Evolutionary conservation across 2,888 invertebrate species (phyloP).

Genomic region (Tiphia femorata): DNA sequence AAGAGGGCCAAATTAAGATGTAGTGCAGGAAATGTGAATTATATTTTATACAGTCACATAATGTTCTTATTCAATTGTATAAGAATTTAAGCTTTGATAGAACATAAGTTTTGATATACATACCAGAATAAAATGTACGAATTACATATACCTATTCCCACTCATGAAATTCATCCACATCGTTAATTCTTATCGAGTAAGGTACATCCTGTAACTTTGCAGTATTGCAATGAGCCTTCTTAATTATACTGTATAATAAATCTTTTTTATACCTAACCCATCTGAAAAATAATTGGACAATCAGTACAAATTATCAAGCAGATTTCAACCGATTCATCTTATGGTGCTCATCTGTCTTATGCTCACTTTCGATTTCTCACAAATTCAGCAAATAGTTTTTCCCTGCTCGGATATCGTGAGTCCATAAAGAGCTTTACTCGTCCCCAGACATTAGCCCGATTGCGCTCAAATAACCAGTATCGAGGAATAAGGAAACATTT

Average conservation of each 20-base stretch:
- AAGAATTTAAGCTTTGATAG: too few relatives aligned
- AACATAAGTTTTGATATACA: background rate
- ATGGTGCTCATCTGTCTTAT: too few relatives aligned
- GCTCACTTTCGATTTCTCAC: constrained; percentile 69
- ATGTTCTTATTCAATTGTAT: too few relatives aligned
- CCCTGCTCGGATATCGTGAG: constrained; percentile 73
- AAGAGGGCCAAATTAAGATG: too few relatives aligned
- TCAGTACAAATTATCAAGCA: too few relatives aligned
- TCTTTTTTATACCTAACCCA: constrained; percentile 73
- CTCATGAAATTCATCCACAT: constrained; percentile 53
- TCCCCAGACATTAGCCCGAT: constrained; percentile 77
- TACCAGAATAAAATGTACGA: background rate
- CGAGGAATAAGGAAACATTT: constrained; percentile 79
- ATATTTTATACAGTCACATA: too few relatives aligned
- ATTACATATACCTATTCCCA: too few relatives aligned
- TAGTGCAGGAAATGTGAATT: too few relatives aligned
- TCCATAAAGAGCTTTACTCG: constrained; percentile 75
- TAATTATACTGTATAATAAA: constrained; percentile 71
- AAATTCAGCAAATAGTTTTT: constrained; percentile 73
- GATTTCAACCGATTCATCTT: too few relatives aligned
- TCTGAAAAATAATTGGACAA: too few relatives aligned
- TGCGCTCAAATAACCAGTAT: constrained; percentile 78
- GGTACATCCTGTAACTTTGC: constrained; percentile 76
- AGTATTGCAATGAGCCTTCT: constrained; percentile 70
- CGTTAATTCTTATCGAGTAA: constrained; percentile 75